Conservation (phyloP, 2,113 vertebrate genomes). For the Myocastor coypus region DNA sequence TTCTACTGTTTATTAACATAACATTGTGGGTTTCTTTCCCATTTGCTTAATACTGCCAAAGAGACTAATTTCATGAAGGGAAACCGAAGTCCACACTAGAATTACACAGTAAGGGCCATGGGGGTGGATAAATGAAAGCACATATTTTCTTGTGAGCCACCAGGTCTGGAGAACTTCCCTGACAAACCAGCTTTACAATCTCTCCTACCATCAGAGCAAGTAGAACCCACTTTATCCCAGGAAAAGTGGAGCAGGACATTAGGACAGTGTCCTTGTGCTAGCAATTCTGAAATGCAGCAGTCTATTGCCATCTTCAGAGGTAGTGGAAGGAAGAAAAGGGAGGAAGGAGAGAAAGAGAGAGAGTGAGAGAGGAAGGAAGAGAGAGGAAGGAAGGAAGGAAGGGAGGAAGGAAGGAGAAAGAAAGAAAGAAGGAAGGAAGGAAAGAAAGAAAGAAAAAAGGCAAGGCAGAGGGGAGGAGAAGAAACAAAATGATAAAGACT, state of each 20-base stretch:
- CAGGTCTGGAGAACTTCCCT: neutral
- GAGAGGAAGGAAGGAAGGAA: rapidly evolving
- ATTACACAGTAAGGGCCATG: neutral
- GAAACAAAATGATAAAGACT: neutral
- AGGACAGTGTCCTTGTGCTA: neutral
- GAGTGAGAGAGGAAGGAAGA: rapidly evolving
- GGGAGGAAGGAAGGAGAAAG: too few species aligned
- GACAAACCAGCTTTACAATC: neutral
- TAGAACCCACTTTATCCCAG: neutral
- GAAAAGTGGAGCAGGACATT: neutral
- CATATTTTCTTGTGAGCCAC: neutral
- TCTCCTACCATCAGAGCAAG: neutral
- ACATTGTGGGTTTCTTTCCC: neutral
- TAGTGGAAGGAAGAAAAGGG: neutral
- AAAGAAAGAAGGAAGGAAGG: too few species aligned
- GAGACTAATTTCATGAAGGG: neutral
- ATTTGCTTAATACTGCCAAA: neutral
- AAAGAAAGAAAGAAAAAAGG: rapidly evolving
- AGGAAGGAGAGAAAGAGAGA: too few species aligned
- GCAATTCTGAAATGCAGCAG: neutral
- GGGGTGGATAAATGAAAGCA: neutral
- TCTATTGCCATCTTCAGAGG: neutral
- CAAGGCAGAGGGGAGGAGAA: neutral
- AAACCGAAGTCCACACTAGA: neutral
- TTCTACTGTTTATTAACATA: neutral